Conservation (phyloP, 1,140 invertebrate genomes). For the Coenobita brevimanus region DNA sequence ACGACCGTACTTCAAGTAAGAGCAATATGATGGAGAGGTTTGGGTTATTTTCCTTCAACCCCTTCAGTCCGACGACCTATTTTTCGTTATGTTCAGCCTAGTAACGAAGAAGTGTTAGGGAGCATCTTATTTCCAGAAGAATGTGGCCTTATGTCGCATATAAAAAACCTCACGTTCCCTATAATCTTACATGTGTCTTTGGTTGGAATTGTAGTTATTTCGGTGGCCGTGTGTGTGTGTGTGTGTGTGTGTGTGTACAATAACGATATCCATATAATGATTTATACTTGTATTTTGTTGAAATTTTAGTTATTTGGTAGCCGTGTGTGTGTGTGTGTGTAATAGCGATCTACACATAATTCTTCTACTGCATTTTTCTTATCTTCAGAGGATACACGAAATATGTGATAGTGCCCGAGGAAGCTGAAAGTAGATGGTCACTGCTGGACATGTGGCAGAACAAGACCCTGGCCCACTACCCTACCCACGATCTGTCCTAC, state of each 20-base stretch:
- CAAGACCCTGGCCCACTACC: neutral
- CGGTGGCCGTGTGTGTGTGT: neutral
- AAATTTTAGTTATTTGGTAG: no score
- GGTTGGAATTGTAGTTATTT: neutral
- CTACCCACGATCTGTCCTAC: constrained; percentile 17
- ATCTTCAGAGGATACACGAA: neutral
- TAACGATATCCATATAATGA: no score
- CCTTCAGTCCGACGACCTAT: neutral
- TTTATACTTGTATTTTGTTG: no score
- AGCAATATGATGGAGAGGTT: no score
- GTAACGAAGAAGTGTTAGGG: no score
- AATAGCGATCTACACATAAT: neutral
- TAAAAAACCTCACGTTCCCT: neutral
- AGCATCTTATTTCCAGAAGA: no score
- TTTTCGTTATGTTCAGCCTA: no score
- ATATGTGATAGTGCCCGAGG: neutral
- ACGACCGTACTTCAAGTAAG: constrained; percentile 17
- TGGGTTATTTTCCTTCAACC: neutral
- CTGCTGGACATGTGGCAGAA: constrained; percentile 6
- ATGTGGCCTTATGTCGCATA: no score
- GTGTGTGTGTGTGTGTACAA: constrained; percentile 12
- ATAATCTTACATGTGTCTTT: neutral
- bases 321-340: constrained; percentile 15
- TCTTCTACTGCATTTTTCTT: neutral
- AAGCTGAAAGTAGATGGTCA: neutral